These are phyloP conservation scores for Macrotis lagotis DNA, from an alignment of 2,113 vertebrate genomes.

Conservation along the genomic window DNA sequence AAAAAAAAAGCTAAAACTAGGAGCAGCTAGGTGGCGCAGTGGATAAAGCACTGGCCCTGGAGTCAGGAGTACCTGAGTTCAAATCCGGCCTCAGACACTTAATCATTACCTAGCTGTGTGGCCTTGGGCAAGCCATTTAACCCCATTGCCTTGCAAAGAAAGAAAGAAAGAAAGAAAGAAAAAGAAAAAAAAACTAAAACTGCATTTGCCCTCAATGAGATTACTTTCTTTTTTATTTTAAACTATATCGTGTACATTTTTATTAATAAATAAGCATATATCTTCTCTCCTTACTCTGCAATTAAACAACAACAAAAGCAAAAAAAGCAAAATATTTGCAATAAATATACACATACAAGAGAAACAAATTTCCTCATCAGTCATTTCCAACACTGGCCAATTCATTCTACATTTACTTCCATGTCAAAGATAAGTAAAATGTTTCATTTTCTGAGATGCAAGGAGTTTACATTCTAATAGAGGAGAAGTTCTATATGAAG, in stretches of 20 bases:
- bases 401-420: neutral
- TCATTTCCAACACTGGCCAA: neutral
- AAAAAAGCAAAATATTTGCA: neutral
- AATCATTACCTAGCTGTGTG: too few species aligned
- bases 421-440: neutral
- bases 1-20: neutral
- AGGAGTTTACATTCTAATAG: neutral
- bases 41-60: too few species aligned
- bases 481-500: neutral
- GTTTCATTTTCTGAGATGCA: neutral
- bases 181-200: neutral
- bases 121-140: too few species aligned
- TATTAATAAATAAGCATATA: neutral
- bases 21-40: too few species aligned
- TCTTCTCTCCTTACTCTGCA: neutral
- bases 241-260: neutral
- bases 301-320: neutral
- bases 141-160: too few species aligned
- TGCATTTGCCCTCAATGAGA: neutral
- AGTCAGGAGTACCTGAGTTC: too few species aligned
- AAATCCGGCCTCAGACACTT: too few species aligned
- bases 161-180: too few species aligned
- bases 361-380: too few species aligned
- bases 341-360: neutral
- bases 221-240: neutral